Base-by-base conservation (phyloP, 2,113 vertebrate genomes). In the Brachyhypopomus occidentalis region DNA sequence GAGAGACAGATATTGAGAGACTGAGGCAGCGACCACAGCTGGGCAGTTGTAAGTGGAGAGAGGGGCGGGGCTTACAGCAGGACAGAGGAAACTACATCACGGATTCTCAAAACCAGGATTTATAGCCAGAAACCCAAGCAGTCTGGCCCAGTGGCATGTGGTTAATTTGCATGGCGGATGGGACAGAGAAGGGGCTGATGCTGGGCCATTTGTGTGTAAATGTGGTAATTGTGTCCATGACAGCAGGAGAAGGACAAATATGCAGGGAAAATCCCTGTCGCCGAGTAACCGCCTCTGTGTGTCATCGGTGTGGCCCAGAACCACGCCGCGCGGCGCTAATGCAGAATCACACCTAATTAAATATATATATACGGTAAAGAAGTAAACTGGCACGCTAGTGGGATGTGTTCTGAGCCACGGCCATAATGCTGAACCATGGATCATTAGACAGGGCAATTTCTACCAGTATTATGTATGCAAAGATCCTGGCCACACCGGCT, bases 101-200 rank as follows among this genome's bases (percentile, higher is more conserved):
- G 77, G 56, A 85, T 89, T 90, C 90, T 91, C 89, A 89, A 85
- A 83, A 75, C 36, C 80, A 45, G 52, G 86, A 91, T 91, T 89
- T 91, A 93, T 83, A 83, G 88, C 72, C 60, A 78, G 83, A 52
- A 14, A 52, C 41, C 80, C 78, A 56, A 81, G 84, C 79, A 83
- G 81, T 80, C 69, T 72, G 83, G 82, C 75, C 84, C 27, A 25
- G 59, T 82, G 86, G 84, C 88, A 84, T 87, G 23, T 76, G 25
- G 45, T 84, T 73, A 7, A 80, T 88, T 82, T 77, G 80, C 84
- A 90, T 78, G 38, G 85, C 74, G 83, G 60, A 60, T 52, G 70
- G 60, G 9, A 81, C 69, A 23, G 14, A 83, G 62, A 20, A 38
- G 30, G 16, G 77, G 55, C 52, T 14, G 23, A 27, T 3, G 56